Evolutionary conservation across 2,797 vertebrate genomes (phyloP).

Genomic region (Novumbra hubbsi): DNA sequence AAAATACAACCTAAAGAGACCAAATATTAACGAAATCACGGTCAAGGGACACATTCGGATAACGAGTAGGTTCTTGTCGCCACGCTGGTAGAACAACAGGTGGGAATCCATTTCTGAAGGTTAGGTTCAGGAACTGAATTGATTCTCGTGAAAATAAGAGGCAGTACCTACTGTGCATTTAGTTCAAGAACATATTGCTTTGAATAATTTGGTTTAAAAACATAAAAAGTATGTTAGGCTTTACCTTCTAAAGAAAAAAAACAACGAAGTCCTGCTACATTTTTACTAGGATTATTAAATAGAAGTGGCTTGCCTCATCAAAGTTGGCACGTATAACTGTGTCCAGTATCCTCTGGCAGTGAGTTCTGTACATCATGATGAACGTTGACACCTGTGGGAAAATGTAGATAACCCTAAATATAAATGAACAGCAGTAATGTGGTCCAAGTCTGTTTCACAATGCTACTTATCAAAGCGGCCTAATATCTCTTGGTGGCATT

Average conservation of each 20-base stretch:
- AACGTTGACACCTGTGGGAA: conserved; percentile 92
- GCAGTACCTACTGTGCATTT: not conserved
- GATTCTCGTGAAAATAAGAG: not conserved
- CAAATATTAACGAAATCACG: not conserved
- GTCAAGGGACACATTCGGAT: not conserved
- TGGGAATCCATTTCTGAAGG: not conserved
- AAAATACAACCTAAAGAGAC: not conserved
- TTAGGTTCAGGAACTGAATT: not conserved
- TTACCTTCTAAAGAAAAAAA: not conserved
- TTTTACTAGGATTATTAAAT: not conserved
- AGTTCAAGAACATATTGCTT: not conserved
- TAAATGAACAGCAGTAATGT: conserved; percentile 7
- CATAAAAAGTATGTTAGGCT: not conserved
- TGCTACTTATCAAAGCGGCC: not conserved
- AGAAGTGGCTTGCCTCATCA: conserved; percentile 83
- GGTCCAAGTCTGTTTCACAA: not conserved
- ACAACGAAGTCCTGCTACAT: not conserved
- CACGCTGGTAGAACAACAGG: not conserved
- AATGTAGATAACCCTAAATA: conserved; percentile 42
- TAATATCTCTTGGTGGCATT: not conserved
- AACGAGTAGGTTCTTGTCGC: not conserved
- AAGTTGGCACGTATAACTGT: conserved; percentile 99
- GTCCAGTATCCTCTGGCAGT: conserved; percentile 99
- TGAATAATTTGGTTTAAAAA: not conserved
- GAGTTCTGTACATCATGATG: conserved; percentile 99